Percentiles rank a stretch among this genome's conserved stretches.
phyloP scores from a whole-genome alignment of 2,888 invertebrate species.

The Dromius quadrimaculatus region DNA sequence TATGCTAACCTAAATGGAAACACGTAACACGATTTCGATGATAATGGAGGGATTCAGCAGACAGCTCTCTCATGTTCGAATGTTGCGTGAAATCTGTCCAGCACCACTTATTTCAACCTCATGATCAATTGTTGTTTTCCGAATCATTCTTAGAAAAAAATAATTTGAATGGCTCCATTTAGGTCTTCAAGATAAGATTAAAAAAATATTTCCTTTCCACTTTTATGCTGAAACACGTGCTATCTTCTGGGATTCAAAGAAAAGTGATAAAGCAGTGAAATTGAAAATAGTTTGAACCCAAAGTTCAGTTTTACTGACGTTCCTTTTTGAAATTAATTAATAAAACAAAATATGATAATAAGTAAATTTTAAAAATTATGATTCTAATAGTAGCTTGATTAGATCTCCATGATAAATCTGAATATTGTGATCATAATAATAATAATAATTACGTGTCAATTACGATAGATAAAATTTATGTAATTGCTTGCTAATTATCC shows the following conservation, averaged over 20 bases:
- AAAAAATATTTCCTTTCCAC: conserved; percentile 5
- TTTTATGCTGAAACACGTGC: conserved; percentile 2
- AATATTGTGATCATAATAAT: conserved; percentile 1
- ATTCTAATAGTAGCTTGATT: no score
- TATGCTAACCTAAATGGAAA: no score
- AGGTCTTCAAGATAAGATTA: conserved; percentile 5
- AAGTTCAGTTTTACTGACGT: not conserved
- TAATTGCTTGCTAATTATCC: not conserved
- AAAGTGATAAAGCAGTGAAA: conserved; percentile 14
- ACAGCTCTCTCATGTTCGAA: no score
- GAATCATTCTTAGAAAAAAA: conserved; percentile 4
- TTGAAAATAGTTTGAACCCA: not conserved
- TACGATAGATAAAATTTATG: not conserved
- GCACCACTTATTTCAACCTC: no score
- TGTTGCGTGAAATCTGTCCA: no score
- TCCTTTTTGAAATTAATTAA: no score
- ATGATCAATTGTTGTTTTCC: no score
- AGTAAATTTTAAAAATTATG: no score
- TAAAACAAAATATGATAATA: no score
- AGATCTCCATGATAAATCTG: conserved; percentile 18
- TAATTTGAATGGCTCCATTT: conserved; percentile 14
- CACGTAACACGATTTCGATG: no score
- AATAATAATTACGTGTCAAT: not conserved
- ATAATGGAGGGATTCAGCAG: no score
- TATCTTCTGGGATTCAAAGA: conserved; percentile 1